These are phyloP conservation scores for Herpetotheres cachinnans DNA, from an alignment of 2,113 vertebrate species.

Conservation along the genomic window DNA sequence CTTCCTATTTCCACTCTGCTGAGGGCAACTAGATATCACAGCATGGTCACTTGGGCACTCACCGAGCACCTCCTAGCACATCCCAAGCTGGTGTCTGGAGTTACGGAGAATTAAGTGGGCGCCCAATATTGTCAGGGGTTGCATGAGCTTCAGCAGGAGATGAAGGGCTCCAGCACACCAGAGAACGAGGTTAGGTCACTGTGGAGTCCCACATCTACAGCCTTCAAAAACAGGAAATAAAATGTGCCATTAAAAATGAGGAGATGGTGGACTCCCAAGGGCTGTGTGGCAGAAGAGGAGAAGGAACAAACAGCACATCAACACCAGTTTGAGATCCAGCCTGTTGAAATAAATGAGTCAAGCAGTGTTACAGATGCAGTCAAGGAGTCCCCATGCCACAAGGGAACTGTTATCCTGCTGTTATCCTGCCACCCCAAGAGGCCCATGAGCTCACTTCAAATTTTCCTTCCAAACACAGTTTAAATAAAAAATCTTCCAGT, in stretches of 20 bases:
- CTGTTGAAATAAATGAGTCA: background rate
- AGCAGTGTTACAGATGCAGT: background rate
- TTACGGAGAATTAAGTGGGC: background rate
- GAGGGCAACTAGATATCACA: background rate
- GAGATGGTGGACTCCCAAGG: background rate
- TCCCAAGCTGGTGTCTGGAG: background rate
- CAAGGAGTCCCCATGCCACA: background rate
- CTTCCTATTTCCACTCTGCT: background rate
- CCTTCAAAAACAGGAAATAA: background rate
- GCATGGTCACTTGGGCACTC: background rate
- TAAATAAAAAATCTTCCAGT: background rate
- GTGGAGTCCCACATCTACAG: background rate
- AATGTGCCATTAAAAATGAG: background rate
- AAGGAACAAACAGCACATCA: background rate
- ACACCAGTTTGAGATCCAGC: background rate
- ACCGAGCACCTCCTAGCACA: background rate
- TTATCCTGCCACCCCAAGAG: background rate
- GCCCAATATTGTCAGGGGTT: background rate
- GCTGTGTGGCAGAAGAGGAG: background rate
- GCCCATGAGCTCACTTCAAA: background rate
- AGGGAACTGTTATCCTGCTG: background rate
- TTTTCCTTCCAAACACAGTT: background rate
- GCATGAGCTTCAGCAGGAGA: background rate
- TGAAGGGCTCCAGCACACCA: background rate
- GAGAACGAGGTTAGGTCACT: background rate